Conservation (phyloP, 2,797 vertebrate species). For the Huso huso region DNA sequence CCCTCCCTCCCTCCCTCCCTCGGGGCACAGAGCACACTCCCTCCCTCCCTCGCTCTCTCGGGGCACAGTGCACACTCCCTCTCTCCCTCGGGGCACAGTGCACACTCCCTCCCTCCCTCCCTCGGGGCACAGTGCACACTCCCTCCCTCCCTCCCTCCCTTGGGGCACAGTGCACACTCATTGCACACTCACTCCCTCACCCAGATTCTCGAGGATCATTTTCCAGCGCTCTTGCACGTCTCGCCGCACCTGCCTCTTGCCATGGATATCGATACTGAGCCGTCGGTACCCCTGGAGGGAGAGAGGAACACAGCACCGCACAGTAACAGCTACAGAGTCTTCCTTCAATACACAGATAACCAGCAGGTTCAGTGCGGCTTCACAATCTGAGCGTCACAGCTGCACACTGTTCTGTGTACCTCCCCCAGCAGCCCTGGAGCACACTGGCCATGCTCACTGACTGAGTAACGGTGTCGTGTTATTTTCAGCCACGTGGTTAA, state of each 20-base stretch:
- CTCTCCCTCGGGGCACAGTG: too few species aligned
- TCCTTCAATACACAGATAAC: too few species aligned
- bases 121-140: not conserved
- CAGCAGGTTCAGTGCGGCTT: too few species aligned
- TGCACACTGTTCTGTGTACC: too few species aligned
- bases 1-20: too few species aligned
- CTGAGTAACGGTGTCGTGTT: too few species aligned
- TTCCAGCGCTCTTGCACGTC: constrained; percentile 71
- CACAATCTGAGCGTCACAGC: too few species aligned
- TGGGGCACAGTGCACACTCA: not conserved
- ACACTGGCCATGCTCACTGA: too few species aligned
- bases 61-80: not conserved
- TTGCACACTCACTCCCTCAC: constrained; percentile 32
- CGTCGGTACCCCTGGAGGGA: constrained; percentile 59
- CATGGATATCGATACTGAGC: constrained; percentile 68
- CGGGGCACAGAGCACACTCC: not conserved
- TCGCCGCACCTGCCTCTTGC: constrained; percentile 63
- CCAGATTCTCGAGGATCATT: constrained; percentile 66
- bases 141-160: not conserved
- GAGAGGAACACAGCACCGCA: not conserved
- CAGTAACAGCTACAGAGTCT: too few species aligned
- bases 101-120: not conserved
- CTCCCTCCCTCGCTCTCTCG: not conserved
- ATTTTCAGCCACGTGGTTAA: too few species aligned
- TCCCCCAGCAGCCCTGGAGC: too few species aligned